These are phyloP conservation scores for Phasia obesa DNA, from an alignment of 2,888 invertebrate genomes.

Conservation along the genomic window DNA sequence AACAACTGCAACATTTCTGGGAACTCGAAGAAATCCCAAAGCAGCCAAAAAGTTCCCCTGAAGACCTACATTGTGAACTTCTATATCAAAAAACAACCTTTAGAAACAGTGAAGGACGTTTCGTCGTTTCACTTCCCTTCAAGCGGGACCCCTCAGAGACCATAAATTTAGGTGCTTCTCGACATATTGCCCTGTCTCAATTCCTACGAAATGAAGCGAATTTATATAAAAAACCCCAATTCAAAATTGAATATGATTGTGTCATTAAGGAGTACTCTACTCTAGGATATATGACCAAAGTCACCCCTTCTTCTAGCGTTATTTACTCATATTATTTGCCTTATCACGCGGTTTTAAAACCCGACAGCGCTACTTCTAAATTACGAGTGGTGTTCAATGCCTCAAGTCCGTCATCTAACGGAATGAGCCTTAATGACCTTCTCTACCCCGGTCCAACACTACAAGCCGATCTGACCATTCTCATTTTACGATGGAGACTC, in stretches of 20 bases:
- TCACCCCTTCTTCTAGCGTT: not conserved
- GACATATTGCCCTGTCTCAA: not conserved
- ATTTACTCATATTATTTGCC: not conserved
- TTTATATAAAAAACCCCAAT: not conserved
- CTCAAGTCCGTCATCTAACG: not conserved
- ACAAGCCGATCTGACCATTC: constrained; percentile 7
- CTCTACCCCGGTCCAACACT: not conserved
- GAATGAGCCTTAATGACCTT: not conserved
- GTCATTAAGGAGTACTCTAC: not conserved
- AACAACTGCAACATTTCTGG: not conserved
- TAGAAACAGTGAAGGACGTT: not conserved
- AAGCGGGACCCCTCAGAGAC: not conserved
- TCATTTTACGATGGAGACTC: constrained; percentile 19
- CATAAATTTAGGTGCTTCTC: not conserved
- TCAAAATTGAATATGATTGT: constrained; percentile 16
- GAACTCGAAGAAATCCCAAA: not conserved
- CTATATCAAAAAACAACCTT: not conserved
- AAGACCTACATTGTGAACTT: not conserved
- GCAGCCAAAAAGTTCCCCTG: not conserved
- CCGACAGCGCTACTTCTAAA: not conserved
- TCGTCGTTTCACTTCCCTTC: not conserved
- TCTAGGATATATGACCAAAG: not conserved
- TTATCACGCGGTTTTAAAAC: not conserved
- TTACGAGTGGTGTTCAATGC: not conserved
- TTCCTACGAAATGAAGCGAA: constrained; percentile 5